A percentile compares a stretch with the other conserved stretches of the same genome.
phyloP scores from a whole-genome alignment of 2,888 invertebrate genomes.

The Tipula helvola region DNA sequence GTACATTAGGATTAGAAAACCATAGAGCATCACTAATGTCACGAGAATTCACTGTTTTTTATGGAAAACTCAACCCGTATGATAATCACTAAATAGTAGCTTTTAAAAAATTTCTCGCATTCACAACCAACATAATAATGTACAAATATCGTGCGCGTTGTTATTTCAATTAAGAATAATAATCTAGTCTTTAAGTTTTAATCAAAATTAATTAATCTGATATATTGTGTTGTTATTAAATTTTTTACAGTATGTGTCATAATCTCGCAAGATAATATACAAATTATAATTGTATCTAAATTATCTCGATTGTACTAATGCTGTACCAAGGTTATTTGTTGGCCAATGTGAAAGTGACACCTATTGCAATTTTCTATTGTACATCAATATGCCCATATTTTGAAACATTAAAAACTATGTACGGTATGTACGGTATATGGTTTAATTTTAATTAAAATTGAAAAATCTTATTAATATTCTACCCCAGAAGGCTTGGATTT shows the following conservation, averaged over 20 bases:
- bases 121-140: not conserved
- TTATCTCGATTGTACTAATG: too few species aligned
- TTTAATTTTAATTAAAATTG: too few species aligned
- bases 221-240: not conserved
- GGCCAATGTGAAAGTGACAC: not conserved
- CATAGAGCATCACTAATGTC: too few species aligned
- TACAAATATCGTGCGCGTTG: not conserved
- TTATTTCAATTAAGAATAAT: not conserved
- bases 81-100: not conserved
- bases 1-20: not conserved
- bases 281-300: not conserved
- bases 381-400: not conserved
- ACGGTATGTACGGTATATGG: too few species aligned
- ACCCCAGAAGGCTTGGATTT: too few species aligned
- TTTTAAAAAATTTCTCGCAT: not conserved
- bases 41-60: too few species aligned
- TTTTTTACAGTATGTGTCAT: not conserved
- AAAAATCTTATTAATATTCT: too few species aligned
- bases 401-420: too few species aligned
- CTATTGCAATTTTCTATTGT: not conserved
- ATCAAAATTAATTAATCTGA: not conserved
- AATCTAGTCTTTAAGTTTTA: not conserved
- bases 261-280: not conserved
- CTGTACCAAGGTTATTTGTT: not conserved
- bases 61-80: not conserved